phyloP scores from a whole-genome alignment of 2,113 vertebrate species.

The Vulpes ferrilata region DNA sequence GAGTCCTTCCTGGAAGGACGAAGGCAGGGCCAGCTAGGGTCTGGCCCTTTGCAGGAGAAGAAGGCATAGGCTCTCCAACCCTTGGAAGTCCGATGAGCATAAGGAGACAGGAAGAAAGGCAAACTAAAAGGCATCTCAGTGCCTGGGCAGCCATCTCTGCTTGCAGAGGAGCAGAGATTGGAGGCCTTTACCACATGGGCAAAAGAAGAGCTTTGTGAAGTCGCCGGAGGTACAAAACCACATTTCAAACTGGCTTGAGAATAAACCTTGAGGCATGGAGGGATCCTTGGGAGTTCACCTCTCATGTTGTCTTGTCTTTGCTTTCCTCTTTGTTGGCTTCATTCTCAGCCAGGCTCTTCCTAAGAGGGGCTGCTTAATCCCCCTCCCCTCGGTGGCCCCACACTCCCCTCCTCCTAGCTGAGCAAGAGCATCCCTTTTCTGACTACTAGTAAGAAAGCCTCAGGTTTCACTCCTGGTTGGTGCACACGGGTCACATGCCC shows the following conservation, averaged over 20 bases:
- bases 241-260: not conserved
- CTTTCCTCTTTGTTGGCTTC: not conserved
- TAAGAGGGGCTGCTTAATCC: not conserved
- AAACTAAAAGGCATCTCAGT: fast-evolving
- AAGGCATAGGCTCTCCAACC: not conserved
- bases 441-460: not conserved
- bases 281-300: not conserved
- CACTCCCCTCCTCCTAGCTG: not conserved
- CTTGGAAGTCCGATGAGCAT: fast-evolving
- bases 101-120: not conserved
- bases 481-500: not conserved
- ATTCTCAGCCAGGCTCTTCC: not conserved
- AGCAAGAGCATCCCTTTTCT: not conserved
- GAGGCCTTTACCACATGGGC: not conserved
- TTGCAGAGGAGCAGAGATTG: not conserved
- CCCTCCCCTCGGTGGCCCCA: not conserved
- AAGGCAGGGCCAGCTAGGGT: not conserved
- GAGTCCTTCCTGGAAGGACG: not conserved
- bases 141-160: too few species aligned
- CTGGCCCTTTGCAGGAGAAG: not conserved
- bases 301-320: not conserved
- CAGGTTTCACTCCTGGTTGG: not conserved
- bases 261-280: not conserved
- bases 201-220: not conserved
- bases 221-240: not conserved